Evolutionary conservation across 1,140 invertebrate species (phyloP).

Genomic region (Drosophila parvula): DNA sequence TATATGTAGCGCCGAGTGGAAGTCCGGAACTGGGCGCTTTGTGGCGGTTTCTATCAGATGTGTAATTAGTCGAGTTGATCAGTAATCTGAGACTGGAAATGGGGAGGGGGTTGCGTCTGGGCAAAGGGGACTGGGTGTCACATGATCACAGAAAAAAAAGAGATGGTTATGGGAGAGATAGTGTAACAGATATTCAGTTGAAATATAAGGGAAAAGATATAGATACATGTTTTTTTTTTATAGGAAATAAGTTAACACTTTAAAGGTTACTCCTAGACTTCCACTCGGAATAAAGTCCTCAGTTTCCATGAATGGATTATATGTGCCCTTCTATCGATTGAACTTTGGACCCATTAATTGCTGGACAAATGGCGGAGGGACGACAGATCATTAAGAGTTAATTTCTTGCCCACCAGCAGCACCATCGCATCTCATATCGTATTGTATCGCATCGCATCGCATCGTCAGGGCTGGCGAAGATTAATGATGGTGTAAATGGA

Average conservation of each 20-base stretch:
- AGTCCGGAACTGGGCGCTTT: conserved; percentile 75
- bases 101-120: background rate
- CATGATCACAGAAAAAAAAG: background rate
- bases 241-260: too few species aligned
- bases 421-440: conserved; percentile 2
- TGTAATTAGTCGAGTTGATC: conserved; percentile 41
- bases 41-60: conserved; percentile 57
- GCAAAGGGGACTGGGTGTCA: background rate
- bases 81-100: conserved; percentile 29
- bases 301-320: background rate
- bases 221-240: background rate
- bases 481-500: conserved; percentile 60
- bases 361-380: conserved; percentile 17
- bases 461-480: conserved; percentile 24
- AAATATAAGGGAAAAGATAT: background rate
- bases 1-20: conserved; percentile 1
- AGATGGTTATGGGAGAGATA: background rate
- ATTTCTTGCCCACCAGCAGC: conserved; percentile 35
- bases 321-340: background rate
- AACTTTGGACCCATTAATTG: conserved; percentile 27
- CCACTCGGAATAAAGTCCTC: background rate
- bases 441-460: background rate
- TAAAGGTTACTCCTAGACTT: background rate
- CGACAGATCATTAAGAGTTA: conserved; percentile 45
- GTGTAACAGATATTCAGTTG: background rate